A percentile compares a stretch with the other conserved stretches of the same genome.
Evolutionary conservation across 2,888 invertebrate genomes (phyloP).

Genomic region (Bunonema sp.): DNA sequence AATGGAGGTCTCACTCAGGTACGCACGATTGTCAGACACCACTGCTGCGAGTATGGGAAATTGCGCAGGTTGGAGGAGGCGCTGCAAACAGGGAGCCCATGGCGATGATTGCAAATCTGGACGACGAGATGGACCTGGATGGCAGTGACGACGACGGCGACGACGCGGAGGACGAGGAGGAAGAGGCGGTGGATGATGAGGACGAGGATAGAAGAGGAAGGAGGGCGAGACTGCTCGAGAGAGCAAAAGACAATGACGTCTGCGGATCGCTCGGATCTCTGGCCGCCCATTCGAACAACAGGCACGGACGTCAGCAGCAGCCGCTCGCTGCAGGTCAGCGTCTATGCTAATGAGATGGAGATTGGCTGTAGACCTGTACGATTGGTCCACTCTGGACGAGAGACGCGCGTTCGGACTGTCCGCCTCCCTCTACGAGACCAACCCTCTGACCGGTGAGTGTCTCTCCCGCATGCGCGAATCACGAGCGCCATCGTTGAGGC

Average conservation of each 20-base stretch:
- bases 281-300: too few species aligned
- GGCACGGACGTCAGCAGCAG: slow-evolving; percentile 2
- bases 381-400: slow-evolving; percentile 52
- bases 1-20: slow-evolving; percentile 65
- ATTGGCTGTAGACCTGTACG: slow-evolving; percentile 19
- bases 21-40: too few species aligned
- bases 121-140: slow-evolving; percentile 36
- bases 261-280: too few species aligned
- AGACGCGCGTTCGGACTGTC: slow-evolving; percentile 58
- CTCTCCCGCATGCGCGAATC: too few species aligned
- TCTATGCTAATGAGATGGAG: too few species aligned
- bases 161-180: slow-evolving; percentile 22
- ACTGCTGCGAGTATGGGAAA: background rate
- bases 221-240: too few species aligned
- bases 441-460: slow-evolving; percentile 65
- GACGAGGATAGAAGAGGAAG: slow-evolving; percentile 2
- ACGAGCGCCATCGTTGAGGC: too few species aligned
- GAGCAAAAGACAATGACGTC: too few species aligned
- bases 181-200: slow-evolving; percentile 2
- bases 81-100: slow-evolving; percentile 23
- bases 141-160: slow-evolving; percentile 24
- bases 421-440: slow-evolving; percentile 67
- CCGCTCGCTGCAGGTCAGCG: too few species aligned
- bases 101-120: slow-evolving; percentile 36
- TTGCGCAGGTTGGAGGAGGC: slow-evolving; percentile 25